Conservation (phyloP, 2,888 invertebrate species). For the Andrena chrysosceles region DNA sequence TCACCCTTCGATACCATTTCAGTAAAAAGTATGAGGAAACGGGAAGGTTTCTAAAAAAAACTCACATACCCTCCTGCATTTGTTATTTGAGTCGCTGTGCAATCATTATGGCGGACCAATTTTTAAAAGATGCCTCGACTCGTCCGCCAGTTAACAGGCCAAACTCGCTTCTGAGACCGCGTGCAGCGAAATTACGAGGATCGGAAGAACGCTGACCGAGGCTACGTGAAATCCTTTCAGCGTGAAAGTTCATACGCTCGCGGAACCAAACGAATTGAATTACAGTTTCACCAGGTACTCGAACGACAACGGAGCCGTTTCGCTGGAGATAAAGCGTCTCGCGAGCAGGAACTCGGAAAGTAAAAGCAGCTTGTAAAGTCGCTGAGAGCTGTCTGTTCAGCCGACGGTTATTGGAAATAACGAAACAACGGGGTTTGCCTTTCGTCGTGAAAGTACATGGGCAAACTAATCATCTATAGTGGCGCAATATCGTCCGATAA, state of each 20-base stretch:
- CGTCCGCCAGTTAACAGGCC: too few species aligned
- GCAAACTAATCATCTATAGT: neutral
- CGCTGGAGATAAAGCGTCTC: conserved; percentile 17
- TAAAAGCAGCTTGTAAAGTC: conserved; percentile 14
- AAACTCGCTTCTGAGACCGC: neutral
- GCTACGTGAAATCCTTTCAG: conserved; percentile 18
- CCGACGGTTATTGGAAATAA: conserved; percentile 18
- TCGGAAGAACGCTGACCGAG: conserved; percentile 1
- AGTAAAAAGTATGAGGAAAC: too few species aligned
- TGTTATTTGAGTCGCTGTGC: too few species aligned
- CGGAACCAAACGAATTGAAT: conserved; percentile 20
- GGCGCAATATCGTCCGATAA: neutral
- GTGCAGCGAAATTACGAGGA: neutral
- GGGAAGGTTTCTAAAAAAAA: too few species aligned
- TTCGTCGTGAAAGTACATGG: conserved; percentile 7
- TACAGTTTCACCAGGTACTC: conserved; percentile 29
- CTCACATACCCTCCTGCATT: too few species aligned
- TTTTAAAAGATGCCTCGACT: too few species aligned
- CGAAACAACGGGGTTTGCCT: neutral
- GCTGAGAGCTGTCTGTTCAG: neutral
- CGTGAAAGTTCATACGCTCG: conserved; percentile 39
- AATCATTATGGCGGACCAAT: too few species aligned
- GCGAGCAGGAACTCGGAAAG: conserved; percentile 18
- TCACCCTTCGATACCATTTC: too few species aligned
- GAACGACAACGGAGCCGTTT: conserved; percentile 26